Evolutionary conservation across 2,113 vertebrate species (phyloP).

Genomic region (Tupaia chinensis): DNA sequence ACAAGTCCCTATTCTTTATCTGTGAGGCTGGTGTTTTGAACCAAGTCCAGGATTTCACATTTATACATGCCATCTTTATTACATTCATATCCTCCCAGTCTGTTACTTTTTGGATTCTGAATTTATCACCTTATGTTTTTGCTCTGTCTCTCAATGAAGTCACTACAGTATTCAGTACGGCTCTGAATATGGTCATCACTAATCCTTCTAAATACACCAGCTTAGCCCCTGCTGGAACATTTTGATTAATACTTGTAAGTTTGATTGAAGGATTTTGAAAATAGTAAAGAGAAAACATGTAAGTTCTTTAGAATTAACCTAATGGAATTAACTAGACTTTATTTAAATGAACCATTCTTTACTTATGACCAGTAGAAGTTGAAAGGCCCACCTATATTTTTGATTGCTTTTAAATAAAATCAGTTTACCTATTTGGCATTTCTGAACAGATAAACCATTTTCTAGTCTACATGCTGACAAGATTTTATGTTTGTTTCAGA

Average conservation of each 20-base stretch:
- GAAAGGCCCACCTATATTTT: neutral
- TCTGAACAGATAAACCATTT: constrained; percentile 20
- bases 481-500: constrained; percentile 73
- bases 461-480: neutral
- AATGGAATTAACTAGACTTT: neutral
- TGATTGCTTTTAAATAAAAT: neutral
- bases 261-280: neutral
- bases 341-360: neutral
- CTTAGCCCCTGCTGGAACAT: neutral
- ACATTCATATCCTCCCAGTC: neutral
- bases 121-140: neutral
- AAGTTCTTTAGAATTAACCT: constrained; percentile 8
- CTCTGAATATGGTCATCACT: neutral
- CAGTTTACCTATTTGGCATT: neutral
- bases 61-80: neutral
- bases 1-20: neutral
- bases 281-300: neutral
- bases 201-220: neutral
- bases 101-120: neutral
- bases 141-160: neutral
- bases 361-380: neutral
- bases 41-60: neutral
- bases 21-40: neutral
- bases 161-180: neutral
- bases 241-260: neutral